Evolutionary conservation across 1,140 invertebrate genomes (phyloP).

Genomic region (Helicoverpa zea): DNA sequence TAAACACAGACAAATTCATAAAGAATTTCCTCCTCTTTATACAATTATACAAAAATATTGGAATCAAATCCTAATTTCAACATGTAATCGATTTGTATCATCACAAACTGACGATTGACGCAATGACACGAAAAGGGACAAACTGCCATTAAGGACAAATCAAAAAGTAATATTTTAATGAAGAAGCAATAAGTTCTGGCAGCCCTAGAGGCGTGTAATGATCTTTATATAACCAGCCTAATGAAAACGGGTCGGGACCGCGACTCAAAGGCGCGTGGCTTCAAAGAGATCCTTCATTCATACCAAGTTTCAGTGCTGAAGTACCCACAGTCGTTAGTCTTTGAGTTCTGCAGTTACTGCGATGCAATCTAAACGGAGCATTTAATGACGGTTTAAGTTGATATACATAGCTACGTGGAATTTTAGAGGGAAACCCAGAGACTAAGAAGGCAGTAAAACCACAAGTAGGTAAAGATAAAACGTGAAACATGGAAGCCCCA

Average conservation of each 20-base stretch:
- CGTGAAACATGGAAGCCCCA: too few relatives aligned
- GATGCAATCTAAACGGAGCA: background rate
- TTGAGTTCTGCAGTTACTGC: background rate
- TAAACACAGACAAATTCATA: too few relatives aligned
- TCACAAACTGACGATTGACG: too few relatives aligned
- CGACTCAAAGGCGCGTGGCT: background rate
- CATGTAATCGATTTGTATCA: too few relatives aligned
- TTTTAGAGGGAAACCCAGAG: too few relatives aligned
- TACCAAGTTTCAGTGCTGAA: constrained; percentile 7
- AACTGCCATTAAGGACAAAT: background rate
- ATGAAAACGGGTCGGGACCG: constrained; percentile 19
- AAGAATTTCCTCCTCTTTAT: too few relatives aligned
- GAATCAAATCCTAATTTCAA: too few relatives aligned
- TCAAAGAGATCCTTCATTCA: constrained; percentile 44
- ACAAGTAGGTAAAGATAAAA: too few relatives aligned
- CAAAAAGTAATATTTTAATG: constrained; percentile 26
- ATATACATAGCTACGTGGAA: background rate
- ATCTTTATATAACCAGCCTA: constrained; percentile 22
- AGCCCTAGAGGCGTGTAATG: constrained; percentile 25
- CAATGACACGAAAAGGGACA: too few relatives aligned
- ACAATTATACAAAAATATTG: too few relatives aligned
- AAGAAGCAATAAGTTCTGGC: background rate
- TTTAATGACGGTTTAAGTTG: background rate
- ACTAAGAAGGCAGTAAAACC: too few relatives aligned
- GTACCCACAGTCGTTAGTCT: background rate